Evolutionary conservation across 2,888 invertebrate species (phyloP), one percentile per base, ranked within the genome.

Genomic region (Adelphocoris suturalis): DNA sequence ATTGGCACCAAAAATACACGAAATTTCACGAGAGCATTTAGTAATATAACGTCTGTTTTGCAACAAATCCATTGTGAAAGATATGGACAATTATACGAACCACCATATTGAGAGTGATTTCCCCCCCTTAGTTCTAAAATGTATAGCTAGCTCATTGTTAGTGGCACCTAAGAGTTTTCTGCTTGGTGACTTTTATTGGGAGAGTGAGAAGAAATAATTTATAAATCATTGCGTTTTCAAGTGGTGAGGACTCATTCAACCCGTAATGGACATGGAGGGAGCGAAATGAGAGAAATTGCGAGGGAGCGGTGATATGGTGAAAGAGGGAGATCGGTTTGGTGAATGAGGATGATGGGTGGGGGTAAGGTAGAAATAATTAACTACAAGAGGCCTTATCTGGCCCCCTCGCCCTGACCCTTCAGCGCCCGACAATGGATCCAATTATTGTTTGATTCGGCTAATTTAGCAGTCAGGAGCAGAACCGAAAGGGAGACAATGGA

Each of bases 381-480:
- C 85, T 85, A 85, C 85, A 37, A 61, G 61, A 19, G 61, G 85
- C 61, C 61, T 85, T 85, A 85, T 85, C 85, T 28, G 28, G 61
- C 28, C 28, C 82, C 52, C 37, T n/a, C 11, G 2, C 82, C 55
- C 61, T 23, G 46, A 23, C 85, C 85, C 46, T 85, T 61, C 85
- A 61, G 27, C 27, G 13, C 11, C 23, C 85, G 85, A 85, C 86
- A 86, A 86, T 86, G 48, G 76, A 86, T 76, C 75, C 86, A 86
- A 86, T 86, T 86, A 86, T 86, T 86, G 86, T 86, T 86, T 86
- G 86, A 86, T 68, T 86, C 86, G 86, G 86, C 76, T 86, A 86
- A 86, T 86, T 86, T 86, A 86, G 86, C 86, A 86, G 86, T 86
- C 86, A 86, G 75, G 37, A 68, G 76, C 86, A 86, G 86, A 86